These are phyloP conservation scores for Girardinichthys multiradiatus DNA, from an alignment of 2,113 vertebrate genomes.

Conservation along the genomic window DNA sequence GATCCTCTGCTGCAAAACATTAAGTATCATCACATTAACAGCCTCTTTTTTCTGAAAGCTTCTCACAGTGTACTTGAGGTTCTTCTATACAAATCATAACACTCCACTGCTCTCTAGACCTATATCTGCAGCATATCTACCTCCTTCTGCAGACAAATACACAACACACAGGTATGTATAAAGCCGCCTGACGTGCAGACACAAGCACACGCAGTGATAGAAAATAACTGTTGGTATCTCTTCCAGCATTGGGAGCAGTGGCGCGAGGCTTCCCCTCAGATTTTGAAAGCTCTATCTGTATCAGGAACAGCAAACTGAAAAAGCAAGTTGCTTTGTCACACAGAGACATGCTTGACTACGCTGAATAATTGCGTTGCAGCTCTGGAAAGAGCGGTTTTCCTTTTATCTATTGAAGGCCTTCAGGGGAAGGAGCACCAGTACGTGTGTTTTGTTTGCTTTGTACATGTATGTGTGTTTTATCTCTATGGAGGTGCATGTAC, in stretches of 20 bases:
- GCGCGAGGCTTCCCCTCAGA: conserved; percentile 69
- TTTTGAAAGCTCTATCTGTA: conserved; percentile 78
- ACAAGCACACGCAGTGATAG: conserved; percentile 48
- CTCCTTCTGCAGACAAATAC: conserved; percentile 35
- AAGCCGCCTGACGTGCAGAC: conserved; percentile 58
- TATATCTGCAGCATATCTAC: conserved; percentile 17
- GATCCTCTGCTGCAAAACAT: conserved; percentile 16
- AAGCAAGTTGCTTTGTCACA: conserved; percentile 84
- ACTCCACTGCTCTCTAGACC: neutral
- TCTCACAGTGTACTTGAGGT: conserved; percentile 14
- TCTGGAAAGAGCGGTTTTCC: conserved; percentile 77
- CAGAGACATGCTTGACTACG: conserved; percentile 81
- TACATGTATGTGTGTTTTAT: conserved; percentile 28
- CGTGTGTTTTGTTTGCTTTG: conserved; percentile 18
- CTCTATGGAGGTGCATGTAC: neutral
- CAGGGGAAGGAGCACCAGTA: conserved; percentile 38
- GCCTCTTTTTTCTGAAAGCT: conserved; percentile 25
- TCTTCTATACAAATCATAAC: conserved; percentile 27
- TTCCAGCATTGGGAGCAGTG: conserved; percentile 60
- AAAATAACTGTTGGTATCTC: conserved; percentile 77
- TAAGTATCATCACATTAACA: conserved; percentile 18
- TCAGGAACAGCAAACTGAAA: conserved; percentile 79
- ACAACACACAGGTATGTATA: conserved; percentile 31
- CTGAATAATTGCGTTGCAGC: conserved; percentile 82
- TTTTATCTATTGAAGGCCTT: conserved; percentile 81